Base-by-base conservation (phyloP, 2,888 invertebrate genomes). In the Mythimna albipuncta region DNA sequence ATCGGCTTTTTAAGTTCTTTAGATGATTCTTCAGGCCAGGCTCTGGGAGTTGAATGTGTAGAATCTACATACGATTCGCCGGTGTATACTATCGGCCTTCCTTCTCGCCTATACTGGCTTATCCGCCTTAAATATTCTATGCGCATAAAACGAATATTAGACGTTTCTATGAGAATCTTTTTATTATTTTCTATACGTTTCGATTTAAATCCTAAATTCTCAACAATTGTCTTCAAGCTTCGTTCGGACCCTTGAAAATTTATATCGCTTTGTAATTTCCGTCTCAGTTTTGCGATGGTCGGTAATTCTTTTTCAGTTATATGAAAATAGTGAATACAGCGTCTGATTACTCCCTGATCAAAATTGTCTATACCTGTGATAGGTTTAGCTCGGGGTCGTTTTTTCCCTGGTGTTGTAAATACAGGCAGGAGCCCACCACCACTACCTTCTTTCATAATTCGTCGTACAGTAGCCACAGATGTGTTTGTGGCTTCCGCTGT, bases 371-470 rank as follows among this genome's bases (percentile, higher is more conserved):
- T 19, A 35, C n/a, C 35, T 16, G 58, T 58, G 6, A 58, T 19
- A 6, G 58, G 58, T 35, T 58, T 32, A 6, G 58, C 32, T 13
- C 58, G 13, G 5, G 32, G 58, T 19, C 58, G 5, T 59, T 38
- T 38, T 59, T 59, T 35, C 38, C 59, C 59, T 16, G 59, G 62
- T n/a, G 47, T 44, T 62, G 6, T 62, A 2, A 47, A 54, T n/a
- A 9, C 50, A 52, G 52, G n/a, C 7, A 52, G 52, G 16, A 47
- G 4, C n/a, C n/a, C 19, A n/a, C 9, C n/a, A 6, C 52, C n/a
- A 52, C 52, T n/a, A 11, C 52, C 7, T 52, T 52, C 52, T 52
- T 52, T 52, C 2, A 52, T 2, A n/a, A 52, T 52, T 52, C 52
- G 52, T 9, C 52, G 38, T 1, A 38, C 38, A 38, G 38, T 38